Evolutionary conservation across 53 echinoderm and acorn worm species (phyloP), one percentile per base, ranked within the genome.

Genomic region (Holothuria scabra): DNA sequence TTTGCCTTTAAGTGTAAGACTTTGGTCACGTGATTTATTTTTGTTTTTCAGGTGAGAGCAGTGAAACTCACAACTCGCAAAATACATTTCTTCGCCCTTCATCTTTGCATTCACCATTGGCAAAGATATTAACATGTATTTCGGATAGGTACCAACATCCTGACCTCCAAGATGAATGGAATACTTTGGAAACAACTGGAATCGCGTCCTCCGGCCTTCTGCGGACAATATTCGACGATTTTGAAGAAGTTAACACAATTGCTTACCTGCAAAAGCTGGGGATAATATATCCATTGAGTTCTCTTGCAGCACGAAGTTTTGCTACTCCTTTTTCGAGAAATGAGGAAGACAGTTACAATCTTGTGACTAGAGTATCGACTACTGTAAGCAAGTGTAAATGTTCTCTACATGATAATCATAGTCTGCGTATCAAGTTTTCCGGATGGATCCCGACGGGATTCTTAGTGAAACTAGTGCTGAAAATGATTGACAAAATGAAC

Each of bases 181-280:
- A 72, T 44, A 72, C 6, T 13, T 26, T 72, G 46, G 25, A 44
- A 72, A 44, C 72, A 30, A 72, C 48, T 22, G 72, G 72, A 22
- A 72, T 72, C 34, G 72, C 72, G 34, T 72, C 72, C 24, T 24
- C 46, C 34, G 26, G 24, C n/a, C 24, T 41, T 44, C 72, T 72
- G 4, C 22, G 21, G 24, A 25, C 19, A 46, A 72, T 72, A 9
- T 72, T 72, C 72, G 46, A 72, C 46, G 72, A 72, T 23, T 72
- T 41, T 72, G 46, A 41, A 9, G 24, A 46, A 25, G 8, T 1
- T 34, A 44, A 49, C 46, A 26, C 48, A n/a, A 22, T 72, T 25
- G 46, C 46, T 5, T 72, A 22, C 3, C 72, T 72, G 10, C n/a
- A 26, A 20, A 24, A 18, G 8, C 46, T 72, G 44, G 44, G 46